Conservation (phyloP, 2,113 vertebrate genomes). For the Otolemur garnettii region DNA sequence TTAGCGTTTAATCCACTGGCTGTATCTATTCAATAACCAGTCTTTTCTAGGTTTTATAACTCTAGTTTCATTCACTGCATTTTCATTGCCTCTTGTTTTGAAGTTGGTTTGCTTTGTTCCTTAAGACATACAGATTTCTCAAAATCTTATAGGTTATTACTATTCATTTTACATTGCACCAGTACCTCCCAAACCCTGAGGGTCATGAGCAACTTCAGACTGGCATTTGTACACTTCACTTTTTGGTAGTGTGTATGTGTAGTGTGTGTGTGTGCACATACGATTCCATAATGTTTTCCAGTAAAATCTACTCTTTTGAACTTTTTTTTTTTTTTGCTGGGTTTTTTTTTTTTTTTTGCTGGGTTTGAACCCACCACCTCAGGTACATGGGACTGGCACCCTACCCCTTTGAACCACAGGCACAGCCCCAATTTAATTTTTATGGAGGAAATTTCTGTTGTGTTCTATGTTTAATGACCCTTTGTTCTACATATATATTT, state of each 20-base stretch:
- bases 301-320: neutral
- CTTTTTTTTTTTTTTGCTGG: too few species aligned
- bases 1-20: neutral
- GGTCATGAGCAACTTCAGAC: neutral
- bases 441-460: neutral
- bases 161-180: neutral
- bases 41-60: neutral
- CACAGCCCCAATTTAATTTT: neutral
- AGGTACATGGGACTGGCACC: too few species aligned
- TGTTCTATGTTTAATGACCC: neutral
- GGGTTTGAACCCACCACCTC: too few species aligned
- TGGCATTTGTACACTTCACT: neutral
- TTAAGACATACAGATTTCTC: neutral
- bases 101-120: neutral
- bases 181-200: neutral
- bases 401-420: too few species aligned
- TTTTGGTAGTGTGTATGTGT: fast-evolving
- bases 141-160: neutral
- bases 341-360: too few species aligned
- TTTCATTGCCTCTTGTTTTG: neutral
- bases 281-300: neutral
- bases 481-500: too few species aligned
- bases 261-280: neutral
- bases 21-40: neutral
- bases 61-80: neutral